A percentile compares a stretch with the other conserved stretches of the same genome.
phyloP scores from a whole-genome alignment of 2,113 vertebrate genomes.

The Gambusia holbrooki region DNA sequence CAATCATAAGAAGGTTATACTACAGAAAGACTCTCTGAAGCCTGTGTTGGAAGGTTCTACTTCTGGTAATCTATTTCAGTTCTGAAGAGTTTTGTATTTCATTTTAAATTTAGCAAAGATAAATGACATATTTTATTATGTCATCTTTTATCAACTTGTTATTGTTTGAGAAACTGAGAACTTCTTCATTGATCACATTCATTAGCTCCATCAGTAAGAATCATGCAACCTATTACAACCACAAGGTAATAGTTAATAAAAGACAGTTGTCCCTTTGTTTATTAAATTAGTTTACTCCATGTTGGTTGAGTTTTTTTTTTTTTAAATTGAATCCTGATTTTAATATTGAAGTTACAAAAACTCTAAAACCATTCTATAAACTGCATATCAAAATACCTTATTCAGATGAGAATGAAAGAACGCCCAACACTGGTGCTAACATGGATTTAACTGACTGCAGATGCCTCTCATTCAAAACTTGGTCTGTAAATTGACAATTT shows the following conservation, averaged over 20 bases:
- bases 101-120: not conserved
- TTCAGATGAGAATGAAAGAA: not conserved
- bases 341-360: not conserved
- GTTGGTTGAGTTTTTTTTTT: not conserved
- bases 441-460: not conserved
- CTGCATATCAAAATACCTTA: not conserved
- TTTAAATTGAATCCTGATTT: not conserved
- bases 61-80: not conserved
- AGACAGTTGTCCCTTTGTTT: not conserved
- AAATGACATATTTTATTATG: not conserved
- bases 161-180: conserved; percentile 1
- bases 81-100: not conserved
- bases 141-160: not conserved
- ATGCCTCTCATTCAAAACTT: too few species aligned
- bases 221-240: not conserved
- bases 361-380: not conserved
- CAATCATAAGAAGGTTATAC: not conserved
- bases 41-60: not conserved
- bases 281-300: not conserved
- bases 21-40: not conserved
- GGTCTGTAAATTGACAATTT: not conserved
- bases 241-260: not conserved
- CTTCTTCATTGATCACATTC: not conserved
- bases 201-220: not conserved
- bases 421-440: not conserved